Conservation (phyloP, 2,797 vertebrate species). For the Anguilla marmorata region DNA sequence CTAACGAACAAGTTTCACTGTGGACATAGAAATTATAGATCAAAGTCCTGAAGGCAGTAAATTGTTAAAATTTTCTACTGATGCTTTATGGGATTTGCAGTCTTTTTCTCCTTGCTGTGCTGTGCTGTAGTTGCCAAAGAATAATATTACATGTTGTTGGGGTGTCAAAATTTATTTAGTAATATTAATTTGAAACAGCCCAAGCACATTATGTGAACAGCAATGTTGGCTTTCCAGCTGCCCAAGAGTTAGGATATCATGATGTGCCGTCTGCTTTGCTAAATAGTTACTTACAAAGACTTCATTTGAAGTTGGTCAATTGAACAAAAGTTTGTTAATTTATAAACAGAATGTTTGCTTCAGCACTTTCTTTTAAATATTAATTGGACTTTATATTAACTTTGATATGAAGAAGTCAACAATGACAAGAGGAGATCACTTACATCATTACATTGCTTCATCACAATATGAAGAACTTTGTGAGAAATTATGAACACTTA, state of each 20-base stretch:
- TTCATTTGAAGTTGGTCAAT: conserved; percentile 45
- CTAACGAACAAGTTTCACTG: conserved; percentile 58
- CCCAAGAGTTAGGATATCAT: conserved; percentile 64
- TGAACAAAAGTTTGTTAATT: conserved; percentile 55
- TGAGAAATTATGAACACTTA: too few species aligned
- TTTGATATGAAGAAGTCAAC: too few species aligned
- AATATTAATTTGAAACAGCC: neutral
- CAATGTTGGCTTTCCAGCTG: conserved; percentile 50
- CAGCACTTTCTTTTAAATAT: neutral
- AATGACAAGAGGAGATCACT: too few species aligned
- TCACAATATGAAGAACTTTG: too few species aligned
- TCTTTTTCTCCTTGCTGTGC: neutral
- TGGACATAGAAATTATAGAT: conserved; percentile 53
- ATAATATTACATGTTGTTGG: neutral
- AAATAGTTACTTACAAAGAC: conserved; percentile 57
- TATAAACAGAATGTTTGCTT: neutral
- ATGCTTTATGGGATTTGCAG: neutral
- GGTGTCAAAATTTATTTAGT: neutral
- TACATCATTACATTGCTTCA: too few species aligned
- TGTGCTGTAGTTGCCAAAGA: neutral
- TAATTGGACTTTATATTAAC: neutral
- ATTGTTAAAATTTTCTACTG: neutral
- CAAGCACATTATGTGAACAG: conserved; percentile 51
- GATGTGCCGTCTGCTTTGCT: conserved; percentile 56
- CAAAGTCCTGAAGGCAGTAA: conserved; percentile 37